Percentiles rank a stretch among this genome's conserved stretches.
These are phyloP conservation scores for Ophion costatus DNA, from an alignment of 2,888 invertebrate genomes.

Conservation along the genomic window DNA sequence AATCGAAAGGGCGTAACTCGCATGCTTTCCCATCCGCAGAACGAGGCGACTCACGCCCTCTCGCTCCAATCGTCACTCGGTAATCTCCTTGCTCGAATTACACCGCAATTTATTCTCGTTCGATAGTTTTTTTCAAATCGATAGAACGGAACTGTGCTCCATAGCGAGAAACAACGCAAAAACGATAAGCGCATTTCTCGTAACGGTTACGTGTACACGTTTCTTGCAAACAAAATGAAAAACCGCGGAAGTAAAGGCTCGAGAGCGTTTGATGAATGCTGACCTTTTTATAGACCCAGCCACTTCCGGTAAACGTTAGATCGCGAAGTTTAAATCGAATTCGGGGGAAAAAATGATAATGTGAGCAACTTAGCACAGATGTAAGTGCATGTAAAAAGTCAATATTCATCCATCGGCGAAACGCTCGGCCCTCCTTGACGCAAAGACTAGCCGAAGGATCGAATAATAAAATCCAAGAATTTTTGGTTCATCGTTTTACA, in stretches of 20 bases:
- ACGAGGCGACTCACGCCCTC: neutral
- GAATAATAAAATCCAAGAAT: neutral
- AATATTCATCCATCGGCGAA: neutral
- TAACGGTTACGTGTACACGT: neutral
- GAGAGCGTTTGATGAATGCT: neutral
- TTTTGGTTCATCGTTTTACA: neutral
- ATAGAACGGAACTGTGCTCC: neutral
- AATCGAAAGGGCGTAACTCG: neutral
- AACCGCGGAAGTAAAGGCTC: neutral
- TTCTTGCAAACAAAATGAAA: neutral
- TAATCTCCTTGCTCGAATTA: slow-evolving; percentile 30
- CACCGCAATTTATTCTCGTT: neutral
- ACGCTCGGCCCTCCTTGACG: neutral
- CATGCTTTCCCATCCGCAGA: neutral
- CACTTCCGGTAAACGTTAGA: neutral
- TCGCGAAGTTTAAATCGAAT: too few species aligned
- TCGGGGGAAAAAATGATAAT: too few species aligned
- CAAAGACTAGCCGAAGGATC: neutral
- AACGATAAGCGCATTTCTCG: neutral
- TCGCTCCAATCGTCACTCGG: neutral
- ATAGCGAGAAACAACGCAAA: neutral
- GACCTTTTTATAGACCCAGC: neutral
- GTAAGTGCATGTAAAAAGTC: too few species aligned
- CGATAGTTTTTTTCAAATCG: neutral
- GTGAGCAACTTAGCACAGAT: too few species aligned